Evolutionary conservation across 2,113 vertebrate species (phyloP), one percentile per base, ranked within the genome.

Genomic region (Pleuronectes platessa): DNA sequence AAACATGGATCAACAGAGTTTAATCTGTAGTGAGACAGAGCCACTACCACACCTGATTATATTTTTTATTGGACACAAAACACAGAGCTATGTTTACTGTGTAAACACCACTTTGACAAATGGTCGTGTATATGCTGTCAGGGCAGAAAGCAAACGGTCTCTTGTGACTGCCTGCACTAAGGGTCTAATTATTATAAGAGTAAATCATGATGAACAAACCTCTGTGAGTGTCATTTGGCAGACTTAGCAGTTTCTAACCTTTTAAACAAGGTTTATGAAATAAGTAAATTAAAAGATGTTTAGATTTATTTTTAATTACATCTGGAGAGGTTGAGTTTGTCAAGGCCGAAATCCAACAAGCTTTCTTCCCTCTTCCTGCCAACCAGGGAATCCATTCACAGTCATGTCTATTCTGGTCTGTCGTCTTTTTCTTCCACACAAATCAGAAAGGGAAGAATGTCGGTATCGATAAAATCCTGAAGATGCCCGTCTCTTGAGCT

Each of bases 41-140:
- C 40, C 10, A 12, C 40, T 42, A 12, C 40, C 40, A 42, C 40
- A 42, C 40, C 40, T 42, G 40, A 13, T 42, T 42, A 42, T 42
- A 12, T 42, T 42, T 42, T 42, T 13, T 12, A 42, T 42, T 42
- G 10, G 2, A 42, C 40, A 42, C 40, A 42, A 42, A 42, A 12
- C 40, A 42, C 51, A 55, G 42, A 68, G n/a, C 51, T 68, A 56
- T 73, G 81, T 89, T 90, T 91, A 91, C 81, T 17, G 56, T 75
- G 79, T 87, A 89, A 86, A 87, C 86, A 31, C 31, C 31, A 31
- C 31, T 68, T 42, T 13, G 40, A 42, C 45, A 42, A 23, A 58
- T 54, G 51, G 40, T 11, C 11, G 40, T 11, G 12, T 13, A 42
- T 42, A 42, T 42, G 12, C 11, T 42, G 40, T 42, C 40, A 13